Conservation (phyloP, 2,888 invertebrate species). For the Pseudeuparius sepicola region DNA sequence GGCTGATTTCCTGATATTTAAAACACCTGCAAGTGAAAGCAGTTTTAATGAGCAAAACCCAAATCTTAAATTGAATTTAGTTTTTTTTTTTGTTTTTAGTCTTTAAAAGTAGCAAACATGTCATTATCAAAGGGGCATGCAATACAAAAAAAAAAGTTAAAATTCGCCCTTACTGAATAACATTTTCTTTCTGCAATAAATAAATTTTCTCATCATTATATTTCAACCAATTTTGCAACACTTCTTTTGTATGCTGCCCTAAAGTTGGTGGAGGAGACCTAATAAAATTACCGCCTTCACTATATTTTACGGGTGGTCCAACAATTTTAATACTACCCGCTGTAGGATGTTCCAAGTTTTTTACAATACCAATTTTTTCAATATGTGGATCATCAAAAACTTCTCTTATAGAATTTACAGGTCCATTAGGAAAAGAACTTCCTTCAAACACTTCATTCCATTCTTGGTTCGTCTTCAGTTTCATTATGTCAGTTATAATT, state of each 20-base stretch:
- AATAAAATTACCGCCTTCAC: conserved; percentile 58
- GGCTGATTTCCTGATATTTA: no score
- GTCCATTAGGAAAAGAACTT: conserved; percentile 77
- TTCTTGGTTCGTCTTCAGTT: conserved; percentile 56
- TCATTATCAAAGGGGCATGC: no score
- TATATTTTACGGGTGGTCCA: conserved; percentile 79
- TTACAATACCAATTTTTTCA: conserved; percentile 57
- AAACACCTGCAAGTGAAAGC: no score
- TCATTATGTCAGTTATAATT: conserved; percentile 48
- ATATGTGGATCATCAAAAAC: conserved; percentile 87
- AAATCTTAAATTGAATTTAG: no score
- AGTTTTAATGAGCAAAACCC: no score
- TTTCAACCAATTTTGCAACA: conserved; percentile 57
- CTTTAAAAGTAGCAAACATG: no score
- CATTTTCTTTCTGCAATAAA: conserved; percentile 37
- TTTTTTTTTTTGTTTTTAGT: no score
- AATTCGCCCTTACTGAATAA: conserved; percentile 45
- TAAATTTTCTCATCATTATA: conserved; percentile 52
- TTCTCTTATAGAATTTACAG: conserved; percentile 76
- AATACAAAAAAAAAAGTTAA: no score
- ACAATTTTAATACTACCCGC: conserved; percentile 67
- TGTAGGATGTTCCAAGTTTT: conserved; percentile 57
- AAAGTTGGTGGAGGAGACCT: conserved; percentile 70
- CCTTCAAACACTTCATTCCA: conserved; percentile 66
- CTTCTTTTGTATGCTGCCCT: conserved; percentile 78